Evolutionary conservation across 2,113 vertebrate species (phyloP), one percentile per base, ranked within the genome.

Genomic region (Ibidorhyncha struthersii): DNA sequence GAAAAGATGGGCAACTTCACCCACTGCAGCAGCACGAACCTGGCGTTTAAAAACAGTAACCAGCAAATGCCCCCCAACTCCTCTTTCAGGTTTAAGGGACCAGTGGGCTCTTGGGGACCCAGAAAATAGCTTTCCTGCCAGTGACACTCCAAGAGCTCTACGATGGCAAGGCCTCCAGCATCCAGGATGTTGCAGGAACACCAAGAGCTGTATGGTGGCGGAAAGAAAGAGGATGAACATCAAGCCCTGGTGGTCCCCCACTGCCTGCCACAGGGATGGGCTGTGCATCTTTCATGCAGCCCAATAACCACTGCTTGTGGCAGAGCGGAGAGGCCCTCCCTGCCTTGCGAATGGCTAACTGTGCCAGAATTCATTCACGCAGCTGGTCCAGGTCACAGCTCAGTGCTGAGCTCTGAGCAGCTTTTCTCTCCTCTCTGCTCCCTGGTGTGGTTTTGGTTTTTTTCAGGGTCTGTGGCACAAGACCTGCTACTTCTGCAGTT

Each of bases 21-120:
- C 96, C 93, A 91, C 61, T 22, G 61, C 93, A 93, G 81, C 95
- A 96, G 86, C 96, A 84, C 2, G 1, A 66, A 86, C 45, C 45
- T 77, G 77, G 36, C 10, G 1, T 10, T 43, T 18, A 27, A 49
- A 71, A 91, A 56, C 19, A 83, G 40, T 1, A 23, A 53, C 73
- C 70, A 84, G 50, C n/a, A 95, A 73, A 90, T 14, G 62, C 50
- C 70, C 66, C 70, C 43, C 53, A 56, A 6, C 32, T 79, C 11
- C 52, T 72, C 43, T 38, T 52, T 26, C 43, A 53, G 47, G 45
- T 43, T 61, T 5, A 45, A 85, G 70, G 45, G 78, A 45, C 25
- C 49, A 21, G 6, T 14, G 45, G 62, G 52, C 58, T 82, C 71
- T 3, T 71, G 83, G 30, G 30, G 55, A 89, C 32, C 30, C 55